Base-by-base conservation (phyloP, 2,113 vertebrate genomes). In the Delphinapterus leucas region DNA sequence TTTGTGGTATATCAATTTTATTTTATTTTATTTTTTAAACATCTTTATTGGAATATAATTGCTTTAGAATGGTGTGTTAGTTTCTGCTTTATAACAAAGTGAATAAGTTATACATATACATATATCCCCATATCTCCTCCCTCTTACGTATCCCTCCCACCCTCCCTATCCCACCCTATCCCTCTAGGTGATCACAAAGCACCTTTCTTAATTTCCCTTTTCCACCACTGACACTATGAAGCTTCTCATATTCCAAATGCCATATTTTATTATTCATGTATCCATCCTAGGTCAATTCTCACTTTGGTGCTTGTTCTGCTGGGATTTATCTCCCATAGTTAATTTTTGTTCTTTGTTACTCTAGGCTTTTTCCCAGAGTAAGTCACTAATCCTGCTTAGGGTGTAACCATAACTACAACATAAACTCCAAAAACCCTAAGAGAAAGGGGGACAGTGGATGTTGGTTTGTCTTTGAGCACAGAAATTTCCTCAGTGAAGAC, bases 361-460 rank as follows among this genome's bases (percentile, higher is more conserved):
- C 9, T 4, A 26, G 53, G 4, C 3, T 67, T 74, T 93, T 60
- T 41, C 77, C 36, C 58, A n/a, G 8, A 33, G 3, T 49, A 63
- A 58, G 61, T 86, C 49, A 28, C n/a, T 73, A 36, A 49, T 49
- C 33, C 28, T 93, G 14, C 11, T 77, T 25, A 68, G 15, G 8
- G 10, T 9, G 1, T 33, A 61, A 49, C 6, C 1, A 28, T 10
- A 60, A 17, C 0, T 49, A 47, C 60, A 18, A 11, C 1, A 0
- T 6, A 76, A 20, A 67, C 31, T 73, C 25, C 65, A 79, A 74
- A 41, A 44, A 17, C 4, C 0, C 3, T 28, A 8, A 8, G 36
- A 55, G 11, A 12, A 25, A 65, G 2, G 12, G 2, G 21, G 14
- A 49, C 3, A 60, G 7, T 2, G 23, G 6, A 31, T 31, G 4